These are phyloP conservation scores for Eretmochelys imbricata DNA, from an alignment of 2,113 vertebrate genomes.

Conservation along the genomic window DNA sequence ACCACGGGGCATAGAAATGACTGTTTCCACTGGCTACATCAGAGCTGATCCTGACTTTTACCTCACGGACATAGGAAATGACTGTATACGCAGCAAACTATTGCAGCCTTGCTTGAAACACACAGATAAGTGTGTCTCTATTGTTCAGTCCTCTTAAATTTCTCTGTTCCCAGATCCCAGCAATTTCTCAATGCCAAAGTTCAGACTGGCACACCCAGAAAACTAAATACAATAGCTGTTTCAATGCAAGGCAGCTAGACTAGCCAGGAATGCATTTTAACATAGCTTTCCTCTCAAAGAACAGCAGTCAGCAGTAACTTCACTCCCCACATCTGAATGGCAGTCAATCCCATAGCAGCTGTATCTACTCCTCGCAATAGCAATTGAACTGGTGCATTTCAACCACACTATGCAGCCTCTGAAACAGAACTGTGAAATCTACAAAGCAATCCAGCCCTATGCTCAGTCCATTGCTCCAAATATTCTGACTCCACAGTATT, in stretches of 20 bases:
- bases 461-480: neutral
- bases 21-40: neutral
- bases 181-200: neutral
- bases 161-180: neutral
- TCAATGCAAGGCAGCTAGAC: neutral
- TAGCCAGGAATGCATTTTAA: neutral
- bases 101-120: neutral
- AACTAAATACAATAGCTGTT: neutral
- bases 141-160: neutral
- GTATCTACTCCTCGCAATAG: neutral
- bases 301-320: neutral
- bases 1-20: neutral
- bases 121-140: rapidly evolving
- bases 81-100: neutral
- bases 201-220: neutral
- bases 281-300: neutral
- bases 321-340: neutral
- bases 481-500: neutral
- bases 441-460: neutral
- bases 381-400: neutral
- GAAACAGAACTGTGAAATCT: neutral
- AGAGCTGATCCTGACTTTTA: neutral
- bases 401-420: neutral
- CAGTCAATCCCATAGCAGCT: neutral
- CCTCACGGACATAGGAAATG: neutral